Evolutionary conservation across 2,888 invertebrate genomes (phyloP).

Genomic region (Griposia aprilina): DNA sequence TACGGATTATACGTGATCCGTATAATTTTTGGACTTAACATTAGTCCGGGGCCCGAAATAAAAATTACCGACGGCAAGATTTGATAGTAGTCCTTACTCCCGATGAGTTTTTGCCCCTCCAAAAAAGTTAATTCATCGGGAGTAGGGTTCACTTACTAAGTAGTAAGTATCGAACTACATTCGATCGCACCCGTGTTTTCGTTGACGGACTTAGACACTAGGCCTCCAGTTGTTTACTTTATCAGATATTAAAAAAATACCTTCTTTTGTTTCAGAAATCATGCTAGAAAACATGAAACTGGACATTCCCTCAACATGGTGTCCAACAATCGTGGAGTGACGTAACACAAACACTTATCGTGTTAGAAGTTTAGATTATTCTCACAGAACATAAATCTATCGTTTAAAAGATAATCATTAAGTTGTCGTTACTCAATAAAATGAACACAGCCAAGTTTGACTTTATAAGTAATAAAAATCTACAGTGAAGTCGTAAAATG

Average conservation of each 20-base stretch:
- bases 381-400: conserved; percentile 47
- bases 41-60: too few species aligned
- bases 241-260: not conserved
- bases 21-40: too few species aligned
- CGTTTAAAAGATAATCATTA: conserved; percentile 48
- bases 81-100: too few species aligned
- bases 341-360: conserved; percentile 58
- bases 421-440: conserved; percentile 68
- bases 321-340: conserved; percentile 67
- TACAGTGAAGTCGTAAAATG: conserved; percentile 79
- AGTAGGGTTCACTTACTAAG: too few species aligned
- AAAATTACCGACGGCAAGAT: too few species aligned
- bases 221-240: not conserved
- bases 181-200: too few species aligned
- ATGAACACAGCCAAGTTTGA: conserved; percentile 75
- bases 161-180: too few species aligned
- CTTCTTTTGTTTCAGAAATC: conserved; percentile 71
- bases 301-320: conserved; percentile 55
- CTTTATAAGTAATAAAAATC: conserved; percentile 66
- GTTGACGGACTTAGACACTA: too few species aligned
- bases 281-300: conserved; percentile 56
- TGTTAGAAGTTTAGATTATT: conserved; percentile 37
- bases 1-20: too few species aligned
- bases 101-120: too few species aligned
- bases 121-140: too few species aligned